Base-by-base conservation (phyloP, 2,113 vertebrate species). In the Orthonyx spaldingii region DNA sequence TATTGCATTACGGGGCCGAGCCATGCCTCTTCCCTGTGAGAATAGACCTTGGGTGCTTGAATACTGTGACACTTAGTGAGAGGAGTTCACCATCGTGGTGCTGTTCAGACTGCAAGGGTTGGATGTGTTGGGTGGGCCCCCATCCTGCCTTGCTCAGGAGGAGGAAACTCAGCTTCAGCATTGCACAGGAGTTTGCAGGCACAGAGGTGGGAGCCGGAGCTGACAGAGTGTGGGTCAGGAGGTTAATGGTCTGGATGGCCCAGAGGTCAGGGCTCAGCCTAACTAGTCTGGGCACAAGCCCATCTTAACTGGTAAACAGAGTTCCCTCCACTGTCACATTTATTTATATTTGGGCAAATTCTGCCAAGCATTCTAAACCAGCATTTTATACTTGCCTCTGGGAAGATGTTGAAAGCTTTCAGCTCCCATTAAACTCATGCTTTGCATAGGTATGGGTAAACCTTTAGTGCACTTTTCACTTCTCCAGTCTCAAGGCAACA, bases 381-480 rank as follows among this genome's bases (percentile, higher is more conserved):
- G 35, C 79, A 59, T 88, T 95, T 94, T 83, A 90, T 74, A 88
- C n/a, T 96, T 90, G 94, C 95, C 91, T 90, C 93, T 96, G 90
- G 93, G 92, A 95, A 95, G 83, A 91, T 12, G 75, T 63, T 75
- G 92, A 88, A 94, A 94, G 84, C 78, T 94, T 96, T 96, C 95
- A 95, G 56, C 71, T 96, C 75, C 93, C 87, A 96, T 96, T 97
- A 95, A 94, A 83, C 33, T 96, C 93, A 88, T 74, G 64, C 39
- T 81, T 93, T 93, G 56, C 68, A 57, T 84, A 93, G 82, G 87
- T 93, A 93, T 24, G 52, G 41, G 46, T 82, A 94, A 94, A 87
- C 53, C 77, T 91, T 91, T 88, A 84, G 72, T 81, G 85, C 64
- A 84, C 87, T 95, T 94, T 94, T 90, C 68, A 74, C 82, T 97